Percentiles rank a stretch among this genome's conserved stretches.
These are phyloP conservation scores for Cotesia vestalis DNA, from an alignment of 1,140 invertebrate species.

Conservation along the genomic window DNA sequence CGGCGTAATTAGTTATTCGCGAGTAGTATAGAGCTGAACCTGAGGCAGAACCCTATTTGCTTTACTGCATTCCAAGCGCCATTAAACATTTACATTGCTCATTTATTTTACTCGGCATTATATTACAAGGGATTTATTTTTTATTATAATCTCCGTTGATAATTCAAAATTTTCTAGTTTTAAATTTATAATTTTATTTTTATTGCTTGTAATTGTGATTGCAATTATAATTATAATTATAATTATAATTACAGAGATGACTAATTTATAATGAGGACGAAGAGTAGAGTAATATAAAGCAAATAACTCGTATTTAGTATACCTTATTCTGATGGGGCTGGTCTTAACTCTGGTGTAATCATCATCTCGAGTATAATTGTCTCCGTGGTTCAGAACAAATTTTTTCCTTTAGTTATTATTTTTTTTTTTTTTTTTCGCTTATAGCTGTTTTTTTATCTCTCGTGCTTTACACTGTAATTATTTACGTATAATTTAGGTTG, in stretches of 20 bases:
- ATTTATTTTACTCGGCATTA: background rate
- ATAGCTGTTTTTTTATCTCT: conserved; percentile 32
- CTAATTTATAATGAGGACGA: conserved; percentile 51
- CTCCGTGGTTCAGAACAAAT: conserved; percentile 40
- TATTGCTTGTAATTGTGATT: no score
- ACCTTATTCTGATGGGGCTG: conserved; percentile 42
- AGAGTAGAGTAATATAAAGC: background rate
- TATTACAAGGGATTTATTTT: conserved; percentile 32
- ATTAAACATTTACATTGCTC: conserved; percentile 48
- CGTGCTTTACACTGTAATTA: conserved; percentile 46
- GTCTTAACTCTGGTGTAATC: no score
- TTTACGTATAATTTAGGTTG: conserved; percentile 48
- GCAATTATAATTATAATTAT: no score
- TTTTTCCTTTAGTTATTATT: background rate
- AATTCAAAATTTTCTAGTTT: no score
- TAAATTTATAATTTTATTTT: no score
- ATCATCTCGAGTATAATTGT: conserved; percentile 47
- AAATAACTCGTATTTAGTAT: conserved; percentile 17
- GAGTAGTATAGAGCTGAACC: background rate
- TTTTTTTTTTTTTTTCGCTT: background rate
- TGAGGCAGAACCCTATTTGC: conserved; percentile 58
- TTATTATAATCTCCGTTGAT: no score
- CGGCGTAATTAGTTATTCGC: conserved; percentile 65
- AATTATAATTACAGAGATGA: conserved; percentile 32
- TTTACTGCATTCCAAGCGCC: conserved; percentile 61